These are phyloP conservation scores for Leuciscus waleckii DNA, from an alignment of 2,797 vertebrate genomes.

Conservation along the genomic window DNA sequence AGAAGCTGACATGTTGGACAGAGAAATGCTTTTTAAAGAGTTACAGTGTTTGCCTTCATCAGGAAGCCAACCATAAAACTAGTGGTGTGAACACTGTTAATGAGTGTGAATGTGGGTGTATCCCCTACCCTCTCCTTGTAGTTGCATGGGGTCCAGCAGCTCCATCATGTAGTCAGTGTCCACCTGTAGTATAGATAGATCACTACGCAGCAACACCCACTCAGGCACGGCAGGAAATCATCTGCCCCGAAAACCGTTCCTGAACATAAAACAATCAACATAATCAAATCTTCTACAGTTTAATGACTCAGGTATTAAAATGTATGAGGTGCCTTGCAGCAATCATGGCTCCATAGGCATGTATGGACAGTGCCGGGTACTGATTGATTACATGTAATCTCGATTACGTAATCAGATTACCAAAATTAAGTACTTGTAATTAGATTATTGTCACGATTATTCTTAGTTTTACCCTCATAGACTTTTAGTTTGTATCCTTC, in stretches of 20 bases:
- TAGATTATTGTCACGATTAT: no score
- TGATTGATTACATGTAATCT: neutral
- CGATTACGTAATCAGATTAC: neutral
- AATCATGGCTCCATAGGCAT: neutral
- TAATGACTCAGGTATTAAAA: neutral
- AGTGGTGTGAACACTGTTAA: neutral
- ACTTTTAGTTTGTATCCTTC: no score
- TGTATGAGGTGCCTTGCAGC: neutral
- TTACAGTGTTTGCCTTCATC: neutral
- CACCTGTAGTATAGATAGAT: conserved; percentile 81
- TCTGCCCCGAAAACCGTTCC: conserved; percentile 83
- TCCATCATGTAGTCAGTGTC: conserved; percentile 95
- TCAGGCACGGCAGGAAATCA: conserved; percentile 89
- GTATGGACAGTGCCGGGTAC: neutral
- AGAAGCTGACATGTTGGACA: neutral
- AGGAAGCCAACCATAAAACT: neutral
- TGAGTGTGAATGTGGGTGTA: conserved; percentile 2
- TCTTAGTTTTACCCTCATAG: no score
- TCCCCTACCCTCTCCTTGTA: conserved; percentile 85
- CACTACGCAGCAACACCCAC: conserved; percentile 83
- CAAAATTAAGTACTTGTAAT: no score
- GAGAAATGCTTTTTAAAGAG: neutral
- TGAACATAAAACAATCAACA: conserved; percentile 51
- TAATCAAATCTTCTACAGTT: neutral
- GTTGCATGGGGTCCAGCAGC: conserved; percentile 85